A percentile compares a stretch with the other conserved stretches of the same genome.
These are phyloP conservation scores for Dicycla oo DNA, from an alignment of 2,888 invertebrate species.

Conservation along the genomic window DNA sequence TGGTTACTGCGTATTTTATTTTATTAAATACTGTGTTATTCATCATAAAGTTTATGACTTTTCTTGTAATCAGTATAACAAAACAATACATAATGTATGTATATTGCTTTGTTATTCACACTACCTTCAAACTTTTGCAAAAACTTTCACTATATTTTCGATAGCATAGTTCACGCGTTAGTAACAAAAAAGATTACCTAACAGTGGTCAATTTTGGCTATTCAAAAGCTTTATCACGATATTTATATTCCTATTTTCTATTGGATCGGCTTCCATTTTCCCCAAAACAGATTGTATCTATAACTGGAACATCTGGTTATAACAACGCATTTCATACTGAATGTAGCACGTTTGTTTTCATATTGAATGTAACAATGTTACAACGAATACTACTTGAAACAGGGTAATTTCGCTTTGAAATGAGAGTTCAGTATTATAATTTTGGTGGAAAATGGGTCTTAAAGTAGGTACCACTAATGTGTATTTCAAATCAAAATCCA, in stretches of 20 bases:
- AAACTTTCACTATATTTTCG: neutral
- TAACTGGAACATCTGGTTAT: constrained; percentile 51
- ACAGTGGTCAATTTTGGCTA: neutral
- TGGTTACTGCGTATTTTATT: too few species aligned
- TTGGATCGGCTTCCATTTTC: constrained; percentile 43
- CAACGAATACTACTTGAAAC: constrained; percentile 7
- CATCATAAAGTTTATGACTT: neutral
- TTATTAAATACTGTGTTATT: too few species aligned
- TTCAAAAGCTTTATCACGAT: constrained; percentile 2
- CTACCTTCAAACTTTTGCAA: neutral
- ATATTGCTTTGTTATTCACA: neutral
- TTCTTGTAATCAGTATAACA: neutral
- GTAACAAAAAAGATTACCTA: neutral
- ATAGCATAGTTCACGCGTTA: neutral
- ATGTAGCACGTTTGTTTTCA: constrained; percentile 35
- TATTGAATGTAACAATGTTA: constrained; percentile 27
- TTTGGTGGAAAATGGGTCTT: neutral
- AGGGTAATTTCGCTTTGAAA: constrained; percentile 9
- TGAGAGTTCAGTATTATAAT: neutral
- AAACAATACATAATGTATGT: neutral
- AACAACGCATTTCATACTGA: constrained; percentile 55
- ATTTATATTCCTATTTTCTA: constrained; percentile 43
- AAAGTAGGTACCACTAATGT: too few species aligned
- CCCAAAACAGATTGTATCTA: constrained; percentile 53
- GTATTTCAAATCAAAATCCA: neutral